Evolutionary conservation across 2,113 vertebrate species (phyloP).

Genomic region (Microcebus tavaratra): DNA sequence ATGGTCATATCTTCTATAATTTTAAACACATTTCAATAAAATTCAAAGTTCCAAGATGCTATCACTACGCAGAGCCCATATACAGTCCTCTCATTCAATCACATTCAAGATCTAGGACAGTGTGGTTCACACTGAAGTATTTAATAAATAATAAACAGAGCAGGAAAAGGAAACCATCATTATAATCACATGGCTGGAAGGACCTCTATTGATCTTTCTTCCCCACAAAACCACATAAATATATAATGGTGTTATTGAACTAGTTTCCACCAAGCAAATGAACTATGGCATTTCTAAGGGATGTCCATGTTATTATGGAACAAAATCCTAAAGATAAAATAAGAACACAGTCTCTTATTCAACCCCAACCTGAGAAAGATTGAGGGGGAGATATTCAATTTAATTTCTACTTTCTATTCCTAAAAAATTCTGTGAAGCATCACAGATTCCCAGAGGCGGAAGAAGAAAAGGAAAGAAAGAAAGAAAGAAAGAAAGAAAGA

Average conservation of each 20-base stretch:
- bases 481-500: not conserved
- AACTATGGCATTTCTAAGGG: slow-evolving; percentile 16
- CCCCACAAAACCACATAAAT: slow-evolving; percentile 60
- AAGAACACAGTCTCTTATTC: not conserved
- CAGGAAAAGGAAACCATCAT: slow-evolving; percentile 45
- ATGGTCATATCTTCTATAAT: not conserved
- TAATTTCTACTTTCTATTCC: not conserved
- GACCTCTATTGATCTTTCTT: slow-evolving; percentile 38
- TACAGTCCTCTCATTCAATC: not conserved
- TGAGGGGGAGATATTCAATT: not conserved
- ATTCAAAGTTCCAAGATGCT: not conserved
- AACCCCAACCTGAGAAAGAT: not conserved
- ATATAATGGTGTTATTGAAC: slow-evolving; percentile 56
- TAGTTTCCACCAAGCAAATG: not conserved
- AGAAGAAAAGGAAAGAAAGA: not conserved
- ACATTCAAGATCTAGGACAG: not conserved
- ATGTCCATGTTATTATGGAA: not conserved
- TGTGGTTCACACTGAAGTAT: not conserved
- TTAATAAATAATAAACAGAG: slow-evolving; percentile 62
- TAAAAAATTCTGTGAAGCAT: not conserved
- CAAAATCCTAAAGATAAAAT: slow-evolving; percentile 17
- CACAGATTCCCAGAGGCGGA: not conserved
- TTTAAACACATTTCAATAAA: slow-evolving; percentile 26
- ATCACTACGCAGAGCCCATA: not conserved
- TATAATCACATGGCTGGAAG: slow-evolving; percentile 26